phyloP scores from a whole-genome alignment of 2,113 vertebrate genomes.

The Microcebus lehilahytsara region DNA sequence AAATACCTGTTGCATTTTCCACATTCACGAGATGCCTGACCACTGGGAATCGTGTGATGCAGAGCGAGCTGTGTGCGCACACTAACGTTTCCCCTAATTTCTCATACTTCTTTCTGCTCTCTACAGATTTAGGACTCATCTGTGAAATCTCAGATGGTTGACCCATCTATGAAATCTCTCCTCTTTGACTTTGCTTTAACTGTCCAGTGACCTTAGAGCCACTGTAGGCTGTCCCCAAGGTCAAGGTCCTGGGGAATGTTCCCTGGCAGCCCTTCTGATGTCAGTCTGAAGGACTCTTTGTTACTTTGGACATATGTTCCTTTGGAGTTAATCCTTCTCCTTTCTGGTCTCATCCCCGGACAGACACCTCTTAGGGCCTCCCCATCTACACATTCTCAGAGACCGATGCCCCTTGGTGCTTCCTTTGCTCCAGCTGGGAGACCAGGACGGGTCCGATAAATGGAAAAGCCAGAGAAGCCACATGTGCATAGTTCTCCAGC shows the following conservation, averaged over 20 bases:
- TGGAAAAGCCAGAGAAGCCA: background rate
- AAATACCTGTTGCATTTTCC: background rate
- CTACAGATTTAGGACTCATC: background rate
- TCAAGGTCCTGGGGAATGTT: background rate
- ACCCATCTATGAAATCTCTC: background rate
- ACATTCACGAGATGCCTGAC: background rate
- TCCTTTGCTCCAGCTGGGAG: background rate
- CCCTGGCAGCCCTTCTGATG: background rate
- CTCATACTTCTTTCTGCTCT: background rate
- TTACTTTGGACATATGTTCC: background rate
- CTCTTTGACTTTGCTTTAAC: background rate
- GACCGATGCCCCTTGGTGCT: background rate
- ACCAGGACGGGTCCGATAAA: background rate
- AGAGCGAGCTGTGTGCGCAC: background rate
- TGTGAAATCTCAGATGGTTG: too few species aligned
- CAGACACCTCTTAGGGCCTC: background rate
- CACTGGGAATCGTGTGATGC: background rate
- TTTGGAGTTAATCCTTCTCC: background rate
- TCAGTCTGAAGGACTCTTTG: background rate
- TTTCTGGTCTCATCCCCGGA: background rate
- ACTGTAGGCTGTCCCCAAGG: background rate
- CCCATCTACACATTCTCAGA: background rate
- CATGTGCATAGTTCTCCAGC: background rate
- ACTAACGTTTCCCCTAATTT: background rate
- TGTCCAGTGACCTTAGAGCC: background rate